Conservation (phyloP, 2,888 invertebrate genomes). For the Hedya salicella region DNA sequence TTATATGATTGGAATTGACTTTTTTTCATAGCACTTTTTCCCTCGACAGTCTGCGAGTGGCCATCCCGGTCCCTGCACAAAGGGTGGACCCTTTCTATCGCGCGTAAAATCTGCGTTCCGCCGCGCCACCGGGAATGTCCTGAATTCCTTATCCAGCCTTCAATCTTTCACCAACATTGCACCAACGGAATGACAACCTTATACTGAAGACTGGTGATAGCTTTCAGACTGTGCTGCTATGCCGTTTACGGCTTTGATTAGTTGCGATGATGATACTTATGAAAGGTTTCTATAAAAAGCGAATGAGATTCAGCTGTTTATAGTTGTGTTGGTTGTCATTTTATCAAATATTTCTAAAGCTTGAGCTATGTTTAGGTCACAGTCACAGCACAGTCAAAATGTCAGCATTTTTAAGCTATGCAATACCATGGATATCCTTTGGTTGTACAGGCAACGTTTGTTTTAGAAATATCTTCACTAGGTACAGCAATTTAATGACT, state of each 20-base stretch:
- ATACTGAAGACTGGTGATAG: neutral
- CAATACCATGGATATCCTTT: too few species aligned
- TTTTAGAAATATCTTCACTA: neutral
- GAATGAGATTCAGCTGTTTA: neutral
- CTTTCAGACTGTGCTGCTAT: neutral
- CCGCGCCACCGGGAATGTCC: slow-evolving; percentile 15
- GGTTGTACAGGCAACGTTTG: too few species aligned
- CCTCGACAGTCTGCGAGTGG: slow-evolving; percentile 21
- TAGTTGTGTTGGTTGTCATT: slow-evolving; percentile 9
- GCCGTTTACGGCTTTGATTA: neutral
- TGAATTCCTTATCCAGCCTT: slow-evolving; percentile 16
- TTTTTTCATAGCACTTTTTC: slow-evolving; percentile 10
- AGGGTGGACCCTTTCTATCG: slow-evolving; percentile 32
- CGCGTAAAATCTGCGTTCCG: slow-evolving; percentile 34
- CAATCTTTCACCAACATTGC: slow-evolving; percentile 5
- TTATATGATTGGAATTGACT: too few species aligned
- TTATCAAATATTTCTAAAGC: neutral
- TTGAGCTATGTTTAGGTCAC: neutral
- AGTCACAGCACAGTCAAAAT: too few species aligned
- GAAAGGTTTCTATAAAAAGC: slow-evolving; percentile 24
- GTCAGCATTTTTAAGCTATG: too few species aligned
- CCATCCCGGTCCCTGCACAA: slow-evolving; percentile 26
- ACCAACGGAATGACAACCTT: neutral
- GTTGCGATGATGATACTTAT: slow-evolving; percentile 17
- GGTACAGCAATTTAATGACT: neutral